phyloP scores from a whole-genome alignment of 2,888 invertebrate species.

The Zaprionus lineosus region DNA sequence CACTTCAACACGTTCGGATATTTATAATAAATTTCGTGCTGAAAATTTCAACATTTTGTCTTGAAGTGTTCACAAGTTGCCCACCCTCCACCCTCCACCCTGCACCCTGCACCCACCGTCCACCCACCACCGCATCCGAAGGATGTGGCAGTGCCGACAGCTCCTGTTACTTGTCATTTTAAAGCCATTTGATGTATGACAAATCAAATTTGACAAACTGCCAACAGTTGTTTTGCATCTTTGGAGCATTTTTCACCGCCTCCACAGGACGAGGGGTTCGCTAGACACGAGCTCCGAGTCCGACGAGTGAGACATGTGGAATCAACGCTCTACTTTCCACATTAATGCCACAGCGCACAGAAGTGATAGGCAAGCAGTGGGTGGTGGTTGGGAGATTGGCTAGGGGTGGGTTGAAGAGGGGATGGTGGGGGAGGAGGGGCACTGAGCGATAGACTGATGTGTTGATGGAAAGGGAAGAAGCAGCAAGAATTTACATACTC shows the following conservation, averaged over 20 bases:
- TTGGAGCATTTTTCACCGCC: constrained; percentile 72
- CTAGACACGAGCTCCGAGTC: constrained; percentile 1
- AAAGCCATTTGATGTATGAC: constrained; percentile 78
- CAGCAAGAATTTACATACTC: constrained; percentile 70
- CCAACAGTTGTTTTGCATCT: constrained; percentile 78
- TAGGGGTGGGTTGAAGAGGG: no score
- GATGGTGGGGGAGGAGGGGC: background rate
- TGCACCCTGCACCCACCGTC: background rate
- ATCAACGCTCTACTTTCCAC: constrained; percentile 68
- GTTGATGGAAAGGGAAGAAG: constrained; percentile 8
- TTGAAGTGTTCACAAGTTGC: background rate
- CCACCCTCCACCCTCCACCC: background rate
- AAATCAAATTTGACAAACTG: constrained; percentile 79
- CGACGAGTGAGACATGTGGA: constrained; percentile 49
- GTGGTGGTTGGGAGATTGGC: no score
- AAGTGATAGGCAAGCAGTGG: background rate
- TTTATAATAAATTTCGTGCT: constrained; percentile 23
- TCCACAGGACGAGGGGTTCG: constrained; percentile 5
- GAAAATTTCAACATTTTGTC: constrained; percentile 15
- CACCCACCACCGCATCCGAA: constrained; percentile 22
- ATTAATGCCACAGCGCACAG: constrained; percentile 67
- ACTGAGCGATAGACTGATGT: background rate
- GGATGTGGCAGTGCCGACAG: no score
- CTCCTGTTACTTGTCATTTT: constrained; percentile 62
- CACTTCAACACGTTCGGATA: constrained; percentile 47